These are phyloP conservation scores for Hedychridium roseum DNA, from an alignment of 2,888 invertebrate species.

Conservation along the genomic window DNA sequence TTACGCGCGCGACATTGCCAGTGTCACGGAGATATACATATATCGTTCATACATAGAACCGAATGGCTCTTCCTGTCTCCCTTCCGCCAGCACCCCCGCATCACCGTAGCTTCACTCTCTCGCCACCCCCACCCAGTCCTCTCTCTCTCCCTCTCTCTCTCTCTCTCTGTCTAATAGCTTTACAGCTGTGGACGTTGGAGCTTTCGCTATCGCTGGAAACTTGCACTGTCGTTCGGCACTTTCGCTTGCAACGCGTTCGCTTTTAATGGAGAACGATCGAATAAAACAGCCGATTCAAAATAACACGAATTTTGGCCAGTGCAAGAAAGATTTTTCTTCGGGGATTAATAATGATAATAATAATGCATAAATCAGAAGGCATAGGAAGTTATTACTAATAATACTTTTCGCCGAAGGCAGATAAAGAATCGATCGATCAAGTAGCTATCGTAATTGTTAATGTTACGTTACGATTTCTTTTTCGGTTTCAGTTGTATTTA, in stretches of 20 bases:
- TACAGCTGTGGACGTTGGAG: constrained; percentile 53
- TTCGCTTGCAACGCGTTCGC: constrained; percentile 45
- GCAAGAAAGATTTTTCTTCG: too few species aligned
- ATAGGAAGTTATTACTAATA: neutral
- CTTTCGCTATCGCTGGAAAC: constrained; percentile 61
- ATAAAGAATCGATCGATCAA: too few species aligned
- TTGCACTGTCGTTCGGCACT: constrained; percentile 58
- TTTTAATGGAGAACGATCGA: constrained; percentile 2
- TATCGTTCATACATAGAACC: constrained; percentile 14
- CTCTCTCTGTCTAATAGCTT: constrained; percentile 48
- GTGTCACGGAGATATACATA: too few species aligned
- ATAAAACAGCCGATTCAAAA: neutral
- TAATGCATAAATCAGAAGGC: neutral
- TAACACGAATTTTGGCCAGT: neutral
- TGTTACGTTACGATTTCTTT: neutral
- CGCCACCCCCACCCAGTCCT: constrained; percentile 28
- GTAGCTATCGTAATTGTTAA: neutral
- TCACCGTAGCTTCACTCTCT: constrained; percentile 44
- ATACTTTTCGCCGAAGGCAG: neutral
- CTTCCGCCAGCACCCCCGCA: constrained; percentile 37
- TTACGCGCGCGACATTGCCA: too few species aligned
- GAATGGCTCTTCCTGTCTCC: constrained; percentile 19
- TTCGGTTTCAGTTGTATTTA: neutral
- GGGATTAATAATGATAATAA: neutral
- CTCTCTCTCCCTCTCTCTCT: constrained; percentile 37